phyloP scores from a whole-genome alignment of 2,888 invertebrate genomes.

The Parnassius mnemosyne region DNA sequence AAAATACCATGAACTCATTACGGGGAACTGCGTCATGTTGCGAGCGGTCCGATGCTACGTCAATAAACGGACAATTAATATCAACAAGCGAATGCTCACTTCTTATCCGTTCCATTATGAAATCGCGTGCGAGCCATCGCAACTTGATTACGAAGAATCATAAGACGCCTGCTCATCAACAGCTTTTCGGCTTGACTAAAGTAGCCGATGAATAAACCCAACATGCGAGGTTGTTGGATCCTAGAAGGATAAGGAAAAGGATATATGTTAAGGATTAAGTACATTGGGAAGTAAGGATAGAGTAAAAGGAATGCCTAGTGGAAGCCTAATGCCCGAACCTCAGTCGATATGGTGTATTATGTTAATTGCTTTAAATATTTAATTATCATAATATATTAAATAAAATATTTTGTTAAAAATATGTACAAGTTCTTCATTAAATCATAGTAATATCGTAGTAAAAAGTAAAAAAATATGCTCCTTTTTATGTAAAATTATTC shows the following conservation, averaged over 20 bases:
- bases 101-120: slow-evolving; percentile 35
- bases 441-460: too few relatives aligned
- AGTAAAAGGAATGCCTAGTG: background rate
- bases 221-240: slow-evolving; percentile 83
- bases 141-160: slow-evolving; percentile 40
- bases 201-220: slow-evolving; percentile 81
- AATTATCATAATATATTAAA: too few relatives aligned
- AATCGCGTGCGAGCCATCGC: slow-evolving; percentile 26
- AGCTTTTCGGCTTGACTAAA: slow-evolving; percentile 53
- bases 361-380: too few relatives aligned
- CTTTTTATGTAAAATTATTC: too few relatives aligned
- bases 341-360: too few relatives aligned
- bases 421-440: too few relatives aligned
- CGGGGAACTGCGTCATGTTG: too few relatives aligned
- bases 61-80: too few relatives aligned
- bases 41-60: too few relatives aligned
- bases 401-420: too few relatives aligned
- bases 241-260: slow-evolving; percentile 49
- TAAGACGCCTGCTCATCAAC: slow-evolving; percentile 42
- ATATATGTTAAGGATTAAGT: background rate
- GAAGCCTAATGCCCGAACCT: background rate
- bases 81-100: slow-evolving; percentile 32
- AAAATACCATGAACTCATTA: too few relatives aligned
- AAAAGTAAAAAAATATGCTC: too few relatives aligned
- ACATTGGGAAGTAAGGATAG: background rate